Evolutionary conservation across 2,888 invertebrate genomes (phyloP), one percentile per base, ranked within the genome.

Genomic region (Drosophila meridiana): DNA sequence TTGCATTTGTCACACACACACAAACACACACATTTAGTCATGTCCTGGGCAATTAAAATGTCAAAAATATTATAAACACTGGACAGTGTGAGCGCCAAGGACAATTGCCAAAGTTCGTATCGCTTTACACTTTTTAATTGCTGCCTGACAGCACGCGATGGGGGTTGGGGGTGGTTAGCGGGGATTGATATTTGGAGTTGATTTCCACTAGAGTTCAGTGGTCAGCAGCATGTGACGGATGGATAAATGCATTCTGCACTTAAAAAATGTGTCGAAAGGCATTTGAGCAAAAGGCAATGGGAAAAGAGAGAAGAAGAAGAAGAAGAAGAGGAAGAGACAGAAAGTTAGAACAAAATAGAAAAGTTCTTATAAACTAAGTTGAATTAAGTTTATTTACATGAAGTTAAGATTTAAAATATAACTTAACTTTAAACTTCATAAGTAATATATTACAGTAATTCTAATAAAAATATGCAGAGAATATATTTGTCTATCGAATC

Each of bases 71-170:
- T 67, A 80, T 80, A 71, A 78, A 48, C 80, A 80, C 68, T 34
- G 62, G 59, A 73, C 62, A 59, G n/a, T 47, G 56, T 57, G 66
- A 43, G 36, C n/a, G 40, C 60, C 63, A 60, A 65, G 55, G 71
- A 68, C 74, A 58, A 58, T 36, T 43, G 50, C 50, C 42, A 55
- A 32, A 45, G 30, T 59, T 66, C 76, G 76, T 77, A 90, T 87
- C 75, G 62, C 68, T 76, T 86, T 87, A 86, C 87, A 71, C 42
- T 71, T 86, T 83, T 84, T 86, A 90, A 90, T 90, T 90, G 90
- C 73, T 65, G 50, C 69, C 59, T 63, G 82, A 73, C 84, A 74
- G 43, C 71, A 65, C 75, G 36, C 20, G 53, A 78, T 84, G 65
- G 78, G 30, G 6, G 7, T 4, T 38, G 53, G 60, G 11, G 8